Base-by-base conservation (phyloP, 2,797 vertebrate species). In the Gallinago solitaria region DNA sequence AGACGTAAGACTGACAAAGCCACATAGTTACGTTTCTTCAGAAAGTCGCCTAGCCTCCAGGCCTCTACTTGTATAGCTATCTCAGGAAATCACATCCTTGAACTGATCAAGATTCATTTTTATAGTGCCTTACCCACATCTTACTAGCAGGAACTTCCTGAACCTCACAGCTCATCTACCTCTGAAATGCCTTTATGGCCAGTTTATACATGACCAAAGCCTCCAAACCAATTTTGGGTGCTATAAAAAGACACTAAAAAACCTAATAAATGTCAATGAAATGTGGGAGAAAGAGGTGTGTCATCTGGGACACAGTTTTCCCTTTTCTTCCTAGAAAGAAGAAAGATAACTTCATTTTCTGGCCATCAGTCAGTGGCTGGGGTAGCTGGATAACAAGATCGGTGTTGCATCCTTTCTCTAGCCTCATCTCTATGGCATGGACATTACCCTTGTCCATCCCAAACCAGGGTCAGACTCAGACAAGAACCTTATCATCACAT, bases 401-500 rank as follows among this genome's bases (percentile, higher is more conserved):
- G 4, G 4, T 0, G 7, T 25, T 37, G n/a, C 21, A 32, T 12
- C 27, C 33, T 59, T 71, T 19, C 12, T 65, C 27, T 45, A 57
- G 21, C 41, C 6, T 79, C 0, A 0, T 61, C 11, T 30, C 39
- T 16, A 0, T 4, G 5, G 14, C 0, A 2, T 9, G 30, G 60
- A 45, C 50, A 33, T 65, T 28, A 18, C 13, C 21, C 27, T 67
- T 7, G 23, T 76, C 6, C 28, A 37, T 7, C 27, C 32, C 76
- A 47, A 85, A 67, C 6, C 0, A 1, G 3, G 16, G 5, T 3
- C 9, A 8, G n/a, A 30, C 15, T 39, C 33, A 37, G 39, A 8
- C 18, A 33, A 87, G 20, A 4, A 9, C 28, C 10, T 63, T 11
- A 45, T 32, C 30, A 37, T n/a, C 61, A 39, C 8, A 23, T 27